Base-by-base conservation (phyloP, 2,888 invertebrate species). In the Pseudococcus jackbeardsleyi region DNA sequence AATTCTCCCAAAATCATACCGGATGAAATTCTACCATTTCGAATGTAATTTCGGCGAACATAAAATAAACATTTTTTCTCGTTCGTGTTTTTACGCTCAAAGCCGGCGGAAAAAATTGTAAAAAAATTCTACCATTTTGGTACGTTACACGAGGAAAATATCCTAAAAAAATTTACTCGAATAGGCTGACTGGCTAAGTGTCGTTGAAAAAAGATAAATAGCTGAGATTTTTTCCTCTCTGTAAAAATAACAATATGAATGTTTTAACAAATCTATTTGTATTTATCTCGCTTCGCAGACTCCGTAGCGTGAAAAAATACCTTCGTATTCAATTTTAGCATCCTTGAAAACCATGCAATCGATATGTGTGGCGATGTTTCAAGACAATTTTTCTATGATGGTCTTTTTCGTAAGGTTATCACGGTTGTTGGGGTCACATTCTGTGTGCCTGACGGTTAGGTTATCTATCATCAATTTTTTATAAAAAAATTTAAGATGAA, bases 61-160 rank as follows among this genome's bases (percentile, higher is more conserved):
- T 64, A 64, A 64, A 64, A 64, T 64, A 64, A 22, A n/a, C n/a
- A 54, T 54, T 54, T 54, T 54, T 54, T 54, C 12, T n/a, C n/a
- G n/a, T n/a, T 54, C 48, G 48, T 12, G n/a, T n/a, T n/a, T n/a
- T n/a, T n/a, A n/a, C 48, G 48, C 4, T 54, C 48, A 11, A 54
- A 54, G 19, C n/a, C 6, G 22, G 11, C 22, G 19, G 22, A 64
- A 22, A 19, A 64, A 64, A 54, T 54, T 54, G 1, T 1, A 54
- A 54, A 54, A 54, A 54, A 54, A n/a, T 54, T 54, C 17, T 3
- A 54, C 1, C n/a, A 9, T 19, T 64, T 64, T 11, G 64, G 9
- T 64, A 6, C 54, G 19, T 5, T 8, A 19, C 22, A 22, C 19
- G 19, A 64, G 22, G 8, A 64, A 64, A 64, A 64, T 64, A 64